Evolutionary conservation across 1,140 invertebrate species (phyloP).

Genomic region (Macrobrachium rosenbergii): DNA sequence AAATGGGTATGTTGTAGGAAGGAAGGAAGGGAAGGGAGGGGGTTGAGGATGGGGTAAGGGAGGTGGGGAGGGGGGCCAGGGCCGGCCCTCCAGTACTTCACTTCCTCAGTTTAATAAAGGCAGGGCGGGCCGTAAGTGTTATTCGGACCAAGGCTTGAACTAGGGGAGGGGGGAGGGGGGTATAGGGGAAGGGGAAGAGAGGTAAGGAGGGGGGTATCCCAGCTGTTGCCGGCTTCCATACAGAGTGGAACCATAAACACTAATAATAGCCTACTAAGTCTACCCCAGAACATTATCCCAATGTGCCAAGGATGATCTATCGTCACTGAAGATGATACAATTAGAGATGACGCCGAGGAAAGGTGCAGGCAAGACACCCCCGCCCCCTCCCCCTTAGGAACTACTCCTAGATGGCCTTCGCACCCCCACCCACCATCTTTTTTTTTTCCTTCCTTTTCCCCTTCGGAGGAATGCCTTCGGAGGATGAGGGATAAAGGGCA

Average conservation of each 20-base stretch:
- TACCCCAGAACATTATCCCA: slow-evolving; percentile 63
- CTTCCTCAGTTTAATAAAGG: slow-evolving; percentile 57
- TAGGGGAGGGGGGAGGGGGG: neutral
- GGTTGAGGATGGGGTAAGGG: slow-evolving; percentile 21
- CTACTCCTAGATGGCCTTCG: slow-evolving; percentile 8
- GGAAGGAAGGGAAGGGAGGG: slow-evolving; percentile 2
- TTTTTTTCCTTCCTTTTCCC: neutral
- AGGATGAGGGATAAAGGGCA: too few species aligned
- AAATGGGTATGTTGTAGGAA: too few species aligned
- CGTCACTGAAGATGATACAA: slow-evolving; percentile 58
- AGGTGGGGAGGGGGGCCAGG: slow-evolving; percentile 6
- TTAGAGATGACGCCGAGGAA: slow-evolving; percentile 54
- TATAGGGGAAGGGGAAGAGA: too few species aligned
- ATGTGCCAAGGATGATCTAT: slow-evolving; percentile 62
- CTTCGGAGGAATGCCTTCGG: neutral
- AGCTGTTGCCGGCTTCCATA: slow-evolving; percentile 55
- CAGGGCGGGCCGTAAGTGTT: slow-evolving; percentile 44
- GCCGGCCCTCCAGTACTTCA: neutral
- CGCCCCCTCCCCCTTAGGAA: neutral
- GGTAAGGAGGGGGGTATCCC: slow-evolving; percentile 6
- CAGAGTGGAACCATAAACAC: slow-evolving; percentile 61
- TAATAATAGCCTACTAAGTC: slow-evolving; percentile 63
- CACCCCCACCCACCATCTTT: neutral
- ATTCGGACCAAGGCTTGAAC: slow-evolving; percentile 52
- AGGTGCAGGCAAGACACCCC: slow-evolving; percentile 30